These are phyloP conservation scores for Meghimatium bilineatum DNA, from an alignment of 2,888 invertebrate genomes.

Conservation along the genomic window DNA sequence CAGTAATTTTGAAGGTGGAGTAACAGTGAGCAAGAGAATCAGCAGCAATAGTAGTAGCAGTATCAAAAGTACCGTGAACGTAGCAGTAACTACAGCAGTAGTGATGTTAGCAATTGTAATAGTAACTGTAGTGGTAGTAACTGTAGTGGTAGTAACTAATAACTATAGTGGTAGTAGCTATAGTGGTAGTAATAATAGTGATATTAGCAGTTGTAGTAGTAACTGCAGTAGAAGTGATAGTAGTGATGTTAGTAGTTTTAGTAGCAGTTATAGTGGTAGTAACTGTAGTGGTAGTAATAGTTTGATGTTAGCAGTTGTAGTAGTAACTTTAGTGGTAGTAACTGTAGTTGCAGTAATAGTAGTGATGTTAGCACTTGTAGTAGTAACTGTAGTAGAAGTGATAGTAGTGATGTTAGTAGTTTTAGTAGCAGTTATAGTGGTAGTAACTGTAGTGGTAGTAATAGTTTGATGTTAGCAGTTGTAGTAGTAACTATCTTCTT, in stretches of 20 bases:
- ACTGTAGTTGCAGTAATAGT: not conserved
- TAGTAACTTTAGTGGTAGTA: not conserved
- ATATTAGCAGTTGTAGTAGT: no score
- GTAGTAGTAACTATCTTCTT: no score
- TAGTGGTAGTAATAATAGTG: no score
- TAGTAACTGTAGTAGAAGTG: not conserved
- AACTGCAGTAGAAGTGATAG: not conserved
- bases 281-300: not conserved
- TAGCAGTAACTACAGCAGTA: no score
- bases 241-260: not conserved
- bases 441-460: slow-evolving; percentile 2
- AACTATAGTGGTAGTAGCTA: no score
- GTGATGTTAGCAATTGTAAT: no score
- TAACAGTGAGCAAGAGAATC: no score
- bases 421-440: not conserved
- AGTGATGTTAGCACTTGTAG: not conserved
- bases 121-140: no score
- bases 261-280: not conserved
- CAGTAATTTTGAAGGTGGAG: no score
- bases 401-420: not conserved
- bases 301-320: not conserved
- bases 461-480: not conserved
- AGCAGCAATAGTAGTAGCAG: no score
- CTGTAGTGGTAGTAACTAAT: no score
- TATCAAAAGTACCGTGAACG: no score